These are phyloP conservation scores for Hippocampus barbouri DNA, from an alignment of 2,113 vertebrate species.

Conservation along the genomic window DNA sequence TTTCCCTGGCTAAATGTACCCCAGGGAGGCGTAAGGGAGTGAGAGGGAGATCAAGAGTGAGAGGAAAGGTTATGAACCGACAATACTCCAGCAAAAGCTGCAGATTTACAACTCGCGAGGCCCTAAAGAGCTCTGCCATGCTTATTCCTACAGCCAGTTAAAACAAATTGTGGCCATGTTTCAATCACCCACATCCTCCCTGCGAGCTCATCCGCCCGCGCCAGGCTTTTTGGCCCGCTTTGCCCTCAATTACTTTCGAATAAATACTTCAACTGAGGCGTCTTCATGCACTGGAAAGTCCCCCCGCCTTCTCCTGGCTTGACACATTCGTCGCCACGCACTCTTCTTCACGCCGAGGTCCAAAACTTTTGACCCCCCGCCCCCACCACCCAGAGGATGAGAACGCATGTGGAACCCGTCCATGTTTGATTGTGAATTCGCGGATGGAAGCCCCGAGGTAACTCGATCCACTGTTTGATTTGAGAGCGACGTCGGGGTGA, in stretches of 20 bases:
- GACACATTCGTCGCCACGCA: conserved; percentile 20
- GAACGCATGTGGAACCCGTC: conserved; percentile 22
- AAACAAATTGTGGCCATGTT: conserved; percentile 73
- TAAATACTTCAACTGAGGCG: conserved; percentile 65
- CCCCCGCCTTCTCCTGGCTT: conserved; percentile 22
- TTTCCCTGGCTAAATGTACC: conserved; percentile 67
- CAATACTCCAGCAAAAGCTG: conserved; percentile 50
- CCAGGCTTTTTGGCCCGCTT: conserved; percentile 47
- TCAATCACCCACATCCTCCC: conserved; percentile 62
- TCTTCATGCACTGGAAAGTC: conserved; percentile 56
- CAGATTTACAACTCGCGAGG: conserved; percentile 68
- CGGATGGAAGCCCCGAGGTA: conserved; percentile 47
- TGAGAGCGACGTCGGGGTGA: conserved; percentile 39
- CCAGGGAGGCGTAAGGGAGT: conserved; percentile 61
- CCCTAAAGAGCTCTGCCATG: conserved; percentile 59
- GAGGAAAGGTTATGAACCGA: conserved; percentile 65
- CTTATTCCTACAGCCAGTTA: conserved; percentile 75
- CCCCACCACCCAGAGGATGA: conserved; percentile 1
- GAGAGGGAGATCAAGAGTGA: conserved; percentile 52
- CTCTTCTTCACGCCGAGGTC: conserved; percentile 14
- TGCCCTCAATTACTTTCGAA: conserved; percentile 63
- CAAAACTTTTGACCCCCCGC: background rate
- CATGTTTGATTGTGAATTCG: conserved; percentile 57
- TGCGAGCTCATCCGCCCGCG: conserved; percentile 51
- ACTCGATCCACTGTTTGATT: conserved; percentile 64